Percentiles rank a stretch among this genome's conserved stretches.
phyloP scores from a whole-genome alignment of 2,113 vertebrate species.

The Lophotis ruficrista region DNA sequence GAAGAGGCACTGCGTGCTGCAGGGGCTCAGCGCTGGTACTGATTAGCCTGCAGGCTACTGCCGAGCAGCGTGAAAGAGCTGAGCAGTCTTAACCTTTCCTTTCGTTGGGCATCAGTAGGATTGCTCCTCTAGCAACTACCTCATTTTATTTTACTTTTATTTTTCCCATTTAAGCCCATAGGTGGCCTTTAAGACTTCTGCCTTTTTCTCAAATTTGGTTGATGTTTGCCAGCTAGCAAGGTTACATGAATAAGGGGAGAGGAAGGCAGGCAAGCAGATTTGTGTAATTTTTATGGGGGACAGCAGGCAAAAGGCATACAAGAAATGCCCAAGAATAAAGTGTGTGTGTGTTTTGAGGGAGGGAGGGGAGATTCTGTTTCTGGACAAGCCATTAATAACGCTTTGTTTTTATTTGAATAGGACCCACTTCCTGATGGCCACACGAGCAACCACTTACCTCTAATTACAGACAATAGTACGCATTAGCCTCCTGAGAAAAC shows the following conservation, averaged over 20 bases:
- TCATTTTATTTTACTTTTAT: background rate
- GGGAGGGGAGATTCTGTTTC: background rate
- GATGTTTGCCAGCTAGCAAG: background rate
- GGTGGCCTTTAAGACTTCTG: background rate
- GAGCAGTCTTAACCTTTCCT: background rate
- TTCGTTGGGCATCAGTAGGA: background rate
- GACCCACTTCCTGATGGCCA: slow-evolving; percentile 75
- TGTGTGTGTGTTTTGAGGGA: background rate
- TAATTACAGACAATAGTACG: slow-evolving; percentile 70
- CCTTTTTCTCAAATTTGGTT: background rate
- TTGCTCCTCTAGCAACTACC: background rate
- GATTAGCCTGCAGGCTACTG: background rate
- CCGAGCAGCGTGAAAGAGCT: background rate
- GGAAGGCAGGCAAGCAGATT: background rate
- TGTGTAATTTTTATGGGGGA: background rate
- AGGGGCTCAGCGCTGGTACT: background rate
- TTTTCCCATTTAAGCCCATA: background rate
- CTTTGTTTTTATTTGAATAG: slow-evolving; percentile 35
- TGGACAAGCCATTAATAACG: background rate
- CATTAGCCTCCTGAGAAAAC: slow-evolving; percentile 70
- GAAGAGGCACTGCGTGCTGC: background rate
- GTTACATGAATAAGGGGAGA: background rate
- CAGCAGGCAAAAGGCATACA: background rate
- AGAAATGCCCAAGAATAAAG: background rate
- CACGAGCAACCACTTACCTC: slow-evolving; percentile 81